Percentiles rank a stretch among this genome's conserved stretches.
These are phyloP conservation scores for Zaprionus vittiger DNA, from an alignment of 1,140 invertebrate species.

Conservation along the genomic window DNA sequence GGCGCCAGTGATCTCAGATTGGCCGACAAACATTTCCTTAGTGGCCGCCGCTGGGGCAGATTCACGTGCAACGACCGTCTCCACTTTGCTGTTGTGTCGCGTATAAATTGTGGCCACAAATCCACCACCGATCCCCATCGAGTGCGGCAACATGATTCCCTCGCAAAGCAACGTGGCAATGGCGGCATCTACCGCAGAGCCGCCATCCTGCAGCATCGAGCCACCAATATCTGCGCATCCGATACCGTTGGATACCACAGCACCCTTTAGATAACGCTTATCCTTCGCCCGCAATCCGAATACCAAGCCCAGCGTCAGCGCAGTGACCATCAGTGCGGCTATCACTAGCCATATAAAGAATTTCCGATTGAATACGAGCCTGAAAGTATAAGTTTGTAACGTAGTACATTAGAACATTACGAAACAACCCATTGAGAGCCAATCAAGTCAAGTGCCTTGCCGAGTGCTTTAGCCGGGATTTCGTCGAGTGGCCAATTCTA, in stretches of 20 bases:
- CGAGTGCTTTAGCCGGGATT: conserved; percentile 29
- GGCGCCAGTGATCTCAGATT: conserved; percentile 84
- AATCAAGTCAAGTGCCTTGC: conserved; percentile 31
- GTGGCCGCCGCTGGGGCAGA: conserved; percentile 89
- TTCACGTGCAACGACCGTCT: conserved; percentile 92
- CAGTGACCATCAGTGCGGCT: conserved; percentile 61
- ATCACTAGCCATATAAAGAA: conserved; percentile 65
- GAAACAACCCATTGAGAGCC: not conserved
- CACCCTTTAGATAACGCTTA: conserved; percentile 47
- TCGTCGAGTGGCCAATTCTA: conserved; percentile 19
- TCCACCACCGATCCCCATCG: conserved; percentile 95
- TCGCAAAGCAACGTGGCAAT: conserved; percentile 95
- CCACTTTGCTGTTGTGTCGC: conserved; percentile 86
- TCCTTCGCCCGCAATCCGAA: conserved; percentile 65
- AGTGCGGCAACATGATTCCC: conserved; percentile 93
- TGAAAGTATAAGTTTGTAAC: conserved; percentile 29
- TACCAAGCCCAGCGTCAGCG: conserved; percentile 66
- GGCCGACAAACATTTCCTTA: conserved; percentile 88
- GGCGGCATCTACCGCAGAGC: conserved; percentile 94
- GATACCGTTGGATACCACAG: conserved; percentile 78
- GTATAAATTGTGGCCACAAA: conserved; percentile 93
- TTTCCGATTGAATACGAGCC: conserved; percentile 68
- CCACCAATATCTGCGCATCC: conserved; percentile 76
- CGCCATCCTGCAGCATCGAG: conserved; percentile 89
- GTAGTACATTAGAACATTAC: not conserved